Conservation (phyloP, 2,888 invertebrate species). For the Empis livida region DNA sequence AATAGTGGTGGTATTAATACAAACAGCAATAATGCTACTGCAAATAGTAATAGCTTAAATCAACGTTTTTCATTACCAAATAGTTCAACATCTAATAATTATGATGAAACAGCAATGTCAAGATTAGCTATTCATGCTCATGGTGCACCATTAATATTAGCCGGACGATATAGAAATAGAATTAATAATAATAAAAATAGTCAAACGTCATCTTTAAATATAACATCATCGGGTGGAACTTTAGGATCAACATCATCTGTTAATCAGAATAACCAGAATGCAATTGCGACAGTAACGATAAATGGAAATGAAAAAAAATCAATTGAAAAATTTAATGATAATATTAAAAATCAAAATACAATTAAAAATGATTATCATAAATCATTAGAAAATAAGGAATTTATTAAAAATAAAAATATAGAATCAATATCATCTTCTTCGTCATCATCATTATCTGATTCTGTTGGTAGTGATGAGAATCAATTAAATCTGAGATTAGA, state of each 20-base stretch:
- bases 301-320: constrained; percentile 11
- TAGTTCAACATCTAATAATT: constrained; percentile 13
- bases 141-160: constrained; percentile 69
- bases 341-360: constrained; percentile 19
- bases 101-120: constrained; percentile 38
- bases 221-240: constrained; percentile 2
- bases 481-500: constrained; percentile 34
- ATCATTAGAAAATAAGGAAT: not conserved
- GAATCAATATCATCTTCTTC: not conserved
- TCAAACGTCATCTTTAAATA: not conserved
- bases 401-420: not conserved
- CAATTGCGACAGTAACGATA: constrained; percentile 25
- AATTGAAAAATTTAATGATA: constrained; percentile 15
- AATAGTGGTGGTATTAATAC: constrained; percentile 4
- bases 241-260: not conserved
- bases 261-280: constrained; percentile 11
- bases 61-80: constrained; percentile 6
- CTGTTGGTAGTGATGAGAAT: constrained; percentile 67
- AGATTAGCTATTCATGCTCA: constrained; percentile 71
- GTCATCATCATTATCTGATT: constrained; percentile 43
- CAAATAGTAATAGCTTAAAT: not conserved
- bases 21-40: not conserved
- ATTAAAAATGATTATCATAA: constrained; percentile 18
- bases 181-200: constrained; percentile 25
- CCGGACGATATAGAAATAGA: constrained; percentile 42